These are phyloP conservation scores for Nerophis ophidion DNA, from an alignment of 2,113 vertebrate genomes.

Conservation along the genomic window DNA sequence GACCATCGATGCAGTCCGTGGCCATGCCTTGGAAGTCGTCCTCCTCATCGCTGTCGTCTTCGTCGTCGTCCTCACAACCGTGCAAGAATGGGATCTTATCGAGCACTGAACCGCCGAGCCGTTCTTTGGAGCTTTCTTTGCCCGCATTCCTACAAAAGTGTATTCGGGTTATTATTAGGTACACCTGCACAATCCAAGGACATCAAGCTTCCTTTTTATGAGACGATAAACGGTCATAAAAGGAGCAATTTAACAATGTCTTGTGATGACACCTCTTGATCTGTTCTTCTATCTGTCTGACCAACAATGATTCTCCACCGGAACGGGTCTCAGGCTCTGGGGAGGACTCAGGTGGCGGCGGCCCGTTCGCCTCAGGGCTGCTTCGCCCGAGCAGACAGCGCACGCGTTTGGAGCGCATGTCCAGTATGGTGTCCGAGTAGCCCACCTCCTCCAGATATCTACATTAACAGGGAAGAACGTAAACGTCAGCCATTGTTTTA, in stretches of 20 bases:
- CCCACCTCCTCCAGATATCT: constrained; percentile 91
- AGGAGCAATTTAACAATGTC: too few relatives aligned
- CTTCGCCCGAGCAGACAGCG: constrained; percentile 80
- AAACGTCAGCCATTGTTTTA: neutral
- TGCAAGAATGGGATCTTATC: constrained; percentile 84
- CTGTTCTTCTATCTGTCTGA: constrained; percentile 87
- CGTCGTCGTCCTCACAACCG: constrained; percentile 80
- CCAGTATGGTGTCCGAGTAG: constrained; percentile 87
- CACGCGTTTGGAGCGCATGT: constrained; percentile 85
- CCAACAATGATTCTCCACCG: constrained; percentile 75
- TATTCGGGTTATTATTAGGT: neutral
- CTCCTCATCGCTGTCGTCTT: constrained; percentile 89
- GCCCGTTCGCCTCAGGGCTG: constrained; percentile 78
- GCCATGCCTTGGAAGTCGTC: constrained; percentile 80
- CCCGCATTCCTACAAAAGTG: constrained; percentile 76
- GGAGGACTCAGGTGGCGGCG: constrained; percentile 53
- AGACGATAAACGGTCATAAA: too few relatives aligned
- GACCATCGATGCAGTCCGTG: constrained; percentile 73
- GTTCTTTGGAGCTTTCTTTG: constrained; percentile 76
- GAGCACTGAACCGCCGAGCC: constrained; percentile 68
- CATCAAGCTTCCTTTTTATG: too few relatives aligned
- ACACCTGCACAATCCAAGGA: neutral
- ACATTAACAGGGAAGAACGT: neutral
- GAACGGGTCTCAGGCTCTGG: constrained; percentile 57
- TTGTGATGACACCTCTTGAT: constrained; percentile 78